These are phyloP conservation scores for Neofelis nebulosa DNA, from an alignment of 2,113 vertebrate genomes.

Conservation along the genomic window DNA sequence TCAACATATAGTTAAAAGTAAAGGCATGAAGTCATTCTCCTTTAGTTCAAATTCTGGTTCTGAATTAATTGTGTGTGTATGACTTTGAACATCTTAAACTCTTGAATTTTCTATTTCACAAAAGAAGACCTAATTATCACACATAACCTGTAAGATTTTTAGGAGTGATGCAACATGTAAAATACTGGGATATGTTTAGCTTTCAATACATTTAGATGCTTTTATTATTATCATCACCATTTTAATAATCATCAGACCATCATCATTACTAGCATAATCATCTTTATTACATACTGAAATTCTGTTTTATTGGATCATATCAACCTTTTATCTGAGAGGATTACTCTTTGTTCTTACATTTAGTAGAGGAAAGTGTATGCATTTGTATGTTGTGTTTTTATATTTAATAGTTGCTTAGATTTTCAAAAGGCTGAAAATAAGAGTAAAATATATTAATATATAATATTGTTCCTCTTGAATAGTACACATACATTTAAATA, in stretches of 20 bases:
- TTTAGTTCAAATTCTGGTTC: not conserved
- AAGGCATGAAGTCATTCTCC: not conserved
- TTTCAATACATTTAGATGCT: not conserved
- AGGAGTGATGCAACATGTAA: not conserved
- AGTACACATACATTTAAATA: not conserved
- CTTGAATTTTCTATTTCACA: not conserved
- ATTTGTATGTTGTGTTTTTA: not conserved
- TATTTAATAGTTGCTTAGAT: not conserved
- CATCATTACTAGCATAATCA: not conserved
- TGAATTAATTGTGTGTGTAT: not conserved
- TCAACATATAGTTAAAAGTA: not conserved
- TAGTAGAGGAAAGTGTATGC: not conserved
- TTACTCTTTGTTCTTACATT: not conserved
- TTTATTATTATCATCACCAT: not conserved
- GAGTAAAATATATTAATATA: not conserved
- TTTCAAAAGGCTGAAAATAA: not conserved
- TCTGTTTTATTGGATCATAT: not conserved
- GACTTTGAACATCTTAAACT: not conserved
- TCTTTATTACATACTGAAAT: not conserved
- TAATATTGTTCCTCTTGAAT: not conserved
- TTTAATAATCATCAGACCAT: not conserved
- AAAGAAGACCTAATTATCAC: not conserved
- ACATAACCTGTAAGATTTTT: not conserved
- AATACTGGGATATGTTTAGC: not conserved
- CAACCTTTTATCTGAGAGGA: not conserved